Base-by-base conservation (phyloP, 2,888 invertebrate genomes). In the Leptopilina syphax region DNA sequence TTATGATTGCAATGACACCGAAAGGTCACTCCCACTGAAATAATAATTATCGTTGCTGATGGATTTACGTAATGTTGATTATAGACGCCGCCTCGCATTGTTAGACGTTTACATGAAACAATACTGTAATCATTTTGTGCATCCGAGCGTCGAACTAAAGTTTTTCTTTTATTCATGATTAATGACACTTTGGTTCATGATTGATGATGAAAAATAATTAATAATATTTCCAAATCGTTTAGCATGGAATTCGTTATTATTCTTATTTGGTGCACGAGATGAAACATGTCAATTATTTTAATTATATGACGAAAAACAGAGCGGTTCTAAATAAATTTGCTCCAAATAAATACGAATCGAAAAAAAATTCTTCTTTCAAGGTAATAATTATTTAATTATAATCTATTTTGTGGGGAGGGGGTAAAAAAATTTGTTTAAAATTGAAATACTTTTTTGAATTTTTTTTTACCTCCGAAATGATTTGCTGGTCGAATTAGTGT, bases 401-500 rank as follows among this genome's bases (percentile, higher is more conserved):
- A 18, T 18, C 18, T 18, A 18, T 18, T 18, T 18, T 18, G 18
- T 18, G 18, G 18, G 18, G 18, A 18, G 18, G 18, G 18, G 18
- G 18, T 18, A 18, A 18, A 18, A 18, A 18, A 18, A 18, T 18
- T 57, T 47, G 47, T 47, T 47, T 47, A 47, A 47, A 9, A 47
- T 47, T 34, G 47, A 47, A 47, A 47, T 9, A 7, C 34, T 34
- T 50, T 1, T 63, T 63, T 65, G 65, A 27, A 10, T 65, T 65
- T 65, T 24, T 27, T 12, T 78, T 87, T 85, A 90, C 90, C 91
- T 86, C 90, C 91, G 41, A 91, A 91, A 82, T 91, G 90, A 85
- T 91, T 91, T n/a, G 89, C 86, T 54, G 91, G 92, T 77, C 90
- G 89, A 70, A 92, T 91, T 76, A 92, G 88, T 41, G 91, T 90